Percentiles rank a stretch among this genome's conserved stretches.
Conservation (phyloP, 2,113 vertebrate species). For the Rhabdornis inornatus region DNA sequence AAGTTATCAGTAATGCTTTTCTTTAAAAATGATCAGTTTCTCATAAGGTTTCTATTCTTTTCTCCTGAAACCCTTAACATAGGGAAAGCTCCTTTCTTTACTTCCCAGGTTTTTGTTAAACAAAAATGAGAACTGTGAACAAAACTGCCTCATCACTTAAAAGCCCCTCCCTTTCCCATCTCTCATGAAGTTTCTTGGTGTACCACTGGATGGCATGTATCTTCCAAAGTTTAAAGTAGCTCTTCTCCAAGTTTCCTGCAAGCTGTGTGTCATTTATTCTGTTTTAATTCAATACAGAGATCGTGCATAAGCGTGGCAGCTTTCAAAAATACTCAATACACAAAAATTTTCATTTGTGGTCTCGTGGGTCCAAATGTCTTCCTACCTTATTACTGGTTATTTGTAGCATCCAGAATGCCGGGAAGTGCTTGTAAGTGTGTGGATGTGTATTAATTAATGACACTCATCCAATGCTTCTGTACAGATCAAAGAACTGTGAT, state of each 20-base stretch:
- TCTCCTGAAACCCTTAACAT: neutral
- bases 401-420: neutral
- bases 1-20: neutral
- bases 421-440: neutral
- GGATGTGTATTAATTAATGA: neutral
- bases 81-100: neutral
- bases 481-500: neutral
- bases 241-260: neutral
- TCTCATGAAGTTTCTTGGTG: neutral
- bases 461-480: neutral
- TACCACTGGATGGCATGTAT: slow-evolving; percentile 42
- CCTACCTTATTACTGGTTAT: neutral
- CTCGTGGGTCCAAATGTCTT: neutral
- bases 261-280: neutral
- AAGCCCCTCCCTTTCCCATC: neutral
- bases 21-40: neutral
- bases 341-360: neutral
- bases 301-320: neutral
- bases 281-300: neutral
- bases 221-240: neutral
- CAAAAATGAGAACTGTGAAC: neutral
- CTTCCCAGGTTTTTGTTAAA: neutral
- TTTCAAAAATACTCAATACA: neutral
- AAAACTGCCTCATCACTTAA: neutral
- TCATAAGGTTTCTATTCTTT: neutral